Evolutionary conservation across 2,113 vertebrate genomes (phyloP).

Genomic region (Beaufortia kweichowensis): DNA sequence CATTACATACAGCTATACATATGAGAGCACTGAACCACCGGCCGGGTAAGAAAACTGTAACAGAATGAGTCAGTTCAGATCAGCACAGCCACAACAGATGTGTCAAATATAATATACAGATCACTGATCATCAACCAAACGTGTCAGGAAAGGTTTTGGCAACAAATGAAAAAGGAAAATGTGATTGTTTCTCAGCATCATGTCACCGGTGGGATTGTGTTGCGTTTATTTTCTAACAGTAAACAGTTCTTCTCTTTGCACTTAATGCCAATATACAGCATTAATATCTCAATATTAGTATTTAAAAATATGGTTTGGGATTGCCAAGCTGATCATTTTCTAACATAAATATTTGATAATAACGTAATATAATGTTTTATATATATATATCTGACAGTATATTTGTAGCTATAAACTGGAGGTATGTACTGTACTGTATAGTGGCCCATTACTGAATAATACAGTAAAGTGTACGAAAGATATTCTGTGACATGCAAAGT

Average conservation of each 20-base stretch:
- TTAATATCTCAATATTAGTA: no score
- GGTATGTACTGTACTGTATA: constrained; percentile 16
- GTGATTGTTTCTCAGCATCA: no score
- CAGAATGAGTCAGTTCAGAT: constrained; percentile 26
- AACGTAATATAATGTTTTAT: constrained; percentile 1
- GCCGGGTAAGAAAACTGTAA: constrained; percentile 66
- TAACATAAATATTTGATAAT: background rate
- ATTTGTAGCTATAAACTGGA: constrained; percentile 27
- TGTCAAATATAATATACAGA: constrained; percentile 51
- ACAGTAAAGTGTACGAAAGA: constrained; percentile 27
- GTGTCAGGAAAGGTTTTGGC: background rate
- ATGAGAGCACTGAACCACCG: constrained; percentile 77
- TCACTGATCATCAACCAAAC: constrained; percentile 52
- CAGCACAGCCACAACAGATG: background rate
- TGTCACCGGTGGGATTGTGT: no score
- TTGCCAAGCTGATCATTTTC: background rate
- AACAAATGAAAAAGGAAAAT: background rate
- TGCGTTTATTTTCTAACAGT: no score
- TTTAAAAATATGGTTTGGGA: background rate
- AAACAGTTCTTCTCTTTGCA: no score
- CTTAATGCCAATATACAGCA: no score
- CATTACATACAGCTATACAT: constrained; percentile 78
- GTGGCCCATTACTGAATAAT: constrained; percentile 22
- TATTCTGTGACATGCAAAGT: constrained; percentile 25
- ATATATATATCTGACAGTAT: constrained; percentile 39